Evolutionary conservation across 2,113 vertebrate genomes (phyloP).

Genomic region (Litocranius walleri): DNA sequence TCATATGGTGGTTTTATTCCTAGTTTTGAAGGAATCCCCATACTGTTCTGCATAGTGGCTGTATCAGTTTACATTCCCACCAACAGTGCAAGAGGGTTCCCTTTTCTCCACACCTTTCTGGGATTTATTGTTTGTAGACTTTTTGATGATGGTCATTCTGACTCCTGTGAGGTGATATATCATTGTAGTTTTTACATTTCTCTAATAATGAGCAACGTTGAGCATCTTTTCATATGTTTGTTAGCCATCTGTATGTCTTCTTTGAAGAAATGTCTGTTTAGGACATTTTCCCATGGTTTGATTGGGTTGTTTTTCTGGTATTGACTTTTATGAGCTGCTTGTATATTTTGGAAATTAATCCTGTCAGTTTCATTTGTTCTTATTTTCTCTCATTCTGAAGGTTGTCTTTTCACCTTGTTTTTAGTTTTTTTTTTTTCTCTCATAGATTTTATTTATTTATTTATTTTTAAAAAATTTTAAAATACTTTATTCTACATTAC

Average conservation of each 20-base stretch:
- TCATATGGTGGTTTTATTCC: not conserved
- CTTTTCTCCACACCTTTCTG: not conserved
- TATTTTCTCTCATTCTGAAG: not conserved
- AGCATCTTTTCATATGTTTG: not conserved
- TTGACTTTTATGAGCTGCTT: not conserved
- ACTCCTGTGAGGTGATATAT: not conserved
- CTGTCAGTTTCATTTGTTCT: not conserved
- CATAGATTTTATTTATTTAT: too few species aligned
- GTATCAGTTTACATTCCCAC: not conserved
- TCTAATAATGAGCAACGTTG: not conserved
- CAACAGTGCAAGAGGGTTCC: not conserved
- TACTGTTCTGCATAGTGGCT: not conserved
- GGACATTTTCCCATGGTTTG: not conserved
- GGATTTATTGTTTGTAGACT: not conserved
- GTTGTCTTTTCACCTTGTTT: not conserved
- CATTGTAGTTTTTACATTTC: not conserved
- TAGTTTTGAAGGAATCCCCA: not conserved
- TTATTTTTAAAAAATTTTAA: too few species aligned
- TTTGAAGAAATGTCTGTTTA: not conserved
- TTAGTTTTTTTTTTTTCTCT: too few species aligned
- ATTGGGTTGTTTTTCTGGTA: not conserved
- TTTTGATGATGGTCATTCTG: not conserved
- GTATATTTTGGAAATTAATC: not conserved
- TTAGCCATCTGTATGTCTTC: not conserved
- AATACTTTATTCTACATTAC: too few species aligned